Evolutionary conservation across 2,113 vertebrate genomes (phyloP).

Genomic region (Marcusenius ussheri): DNA sequence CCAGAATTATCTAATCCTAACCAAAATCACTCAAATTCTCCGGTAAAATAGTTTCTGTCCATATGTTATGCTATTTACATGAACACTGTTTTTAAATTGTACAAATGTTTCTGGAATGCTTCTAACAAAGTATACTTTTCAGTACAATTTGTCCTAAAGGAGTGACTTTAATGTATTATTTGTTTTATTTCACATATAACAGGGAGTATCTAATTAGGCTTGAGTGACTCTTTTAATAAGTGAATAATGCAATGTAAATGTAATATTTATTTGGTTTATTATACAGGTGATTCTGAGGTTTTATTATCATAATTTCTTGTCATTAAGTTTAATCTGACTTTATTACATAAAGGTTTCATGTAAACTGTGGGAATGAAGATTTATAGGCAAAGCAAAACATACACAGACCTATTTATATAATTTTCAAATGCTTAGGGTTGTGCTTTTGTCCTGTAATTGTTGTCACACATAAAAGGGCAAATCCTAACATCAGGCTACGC

Average conservation of each 20-base stretch:
- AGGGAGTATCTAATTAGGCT: not conserved
- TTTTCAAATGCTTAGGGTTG: not conserved
- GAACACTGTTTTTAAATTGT: not conserved
- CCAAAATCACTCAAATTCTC: not conserved
- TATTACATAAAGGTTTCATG: not conserved
- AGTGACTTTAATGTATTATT: not conserved
- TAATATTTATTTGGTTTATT: not conserved
- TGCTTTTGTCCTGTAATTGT: not conserved
- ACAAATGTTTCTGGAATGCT: not conserved
- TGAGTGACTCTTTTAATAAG: not conserved
- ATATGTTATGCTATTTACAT: not conserved
- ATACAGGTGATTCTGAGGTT: not conserved
- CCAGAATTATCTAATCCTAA: not conserved
- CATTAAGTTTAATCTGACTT: not conserved
- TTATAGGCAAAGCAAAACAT: not conserved
- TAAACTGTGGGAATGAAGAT: not conserved
- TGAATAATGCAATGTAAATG: not conserved
- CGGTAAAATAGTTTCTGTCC: not conserved
- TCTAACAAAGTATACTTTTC: not conserved
- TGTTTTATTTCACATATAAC: not conserved
- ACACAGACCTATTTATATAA: not conserved
- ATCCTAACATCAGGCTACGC: not conserved
- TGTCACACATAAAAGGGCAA: not conserved
- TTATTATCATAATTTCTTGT: not conserved
- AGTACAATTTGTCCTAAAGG: not conserved